These are phyloP conservation scores for Chirona hameri DNA, from an alignment of 2,888 invertebrate genomes.

Conservation along the genomic window DNA sequence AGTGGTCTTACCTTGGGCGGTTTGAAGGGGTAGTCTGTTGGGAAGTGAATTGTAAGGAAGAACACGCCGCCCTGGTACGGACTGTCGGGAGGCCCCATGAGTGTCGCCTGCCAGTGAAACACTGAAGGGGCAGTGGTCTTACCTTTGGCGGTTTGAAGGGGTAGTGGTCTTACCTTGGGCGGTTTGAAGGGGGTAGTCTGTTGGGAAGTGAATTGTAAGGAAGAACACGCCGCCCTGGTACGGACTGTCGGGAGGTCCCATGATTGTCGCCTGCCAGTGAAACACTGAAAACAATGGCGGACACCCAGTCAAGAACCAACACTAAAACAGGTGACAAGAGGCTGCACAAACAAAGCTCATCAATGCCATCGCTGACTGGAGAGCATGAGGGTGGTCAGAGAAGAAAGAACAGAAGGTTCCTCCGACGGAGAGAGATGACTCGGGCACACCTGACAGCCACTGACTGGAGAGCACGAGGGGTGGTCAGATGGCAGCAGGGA, in stretches of 20 bases:
- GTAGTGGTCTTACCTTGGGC: slow-evolving; percentile 64
- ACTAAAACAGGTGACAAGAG: slow-evolving; percentile 37
- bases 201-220: slow-evolving; percentile 99
- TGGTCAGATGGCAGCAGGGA: no score
- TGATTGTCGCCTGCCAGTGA: slow-evolving; percentile 99
- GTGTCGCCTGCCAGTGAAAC: slow-evolving; percentile 98
- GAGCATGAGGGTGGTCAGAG: no score
- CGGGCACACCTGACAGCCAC: no score
- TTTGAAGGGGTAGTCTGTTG: slow-evolving; percentile 99
- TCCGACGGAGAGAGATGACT: no score
- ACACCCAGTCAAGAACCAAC: slow-evolving; percentile 40
- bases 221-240: slow-evolving; percentile 99
- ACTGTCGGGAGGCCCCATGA: slow-evolving; percentile 99
- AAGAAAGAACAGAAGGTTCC: no score
- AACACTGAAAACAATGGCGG: slow-evolving; percentile 37
- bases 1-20: slow-evolving; percentile 88
- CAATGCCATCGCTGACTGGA: slow-evolving; percentile 30
- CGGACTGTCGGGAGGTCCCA: slow-evolving; percentile 99
- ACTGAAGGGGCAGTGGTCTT: slow-evolving; percentile 4
- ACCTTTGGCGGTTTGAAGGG: no score
- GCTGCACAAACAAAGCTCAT: slow-evolving; percentile 22
- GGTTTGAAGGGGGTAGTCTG: slow-evolving; percentile 99
- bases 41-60: slow-evolving; percentile 99
- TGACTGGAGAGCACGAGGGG: no score
- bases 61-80: slow-evolving; percentile 99